Base-by-base conservation (phyloP, 2,888 invertebrate genomes). In the Sericinus montela region DNA sequence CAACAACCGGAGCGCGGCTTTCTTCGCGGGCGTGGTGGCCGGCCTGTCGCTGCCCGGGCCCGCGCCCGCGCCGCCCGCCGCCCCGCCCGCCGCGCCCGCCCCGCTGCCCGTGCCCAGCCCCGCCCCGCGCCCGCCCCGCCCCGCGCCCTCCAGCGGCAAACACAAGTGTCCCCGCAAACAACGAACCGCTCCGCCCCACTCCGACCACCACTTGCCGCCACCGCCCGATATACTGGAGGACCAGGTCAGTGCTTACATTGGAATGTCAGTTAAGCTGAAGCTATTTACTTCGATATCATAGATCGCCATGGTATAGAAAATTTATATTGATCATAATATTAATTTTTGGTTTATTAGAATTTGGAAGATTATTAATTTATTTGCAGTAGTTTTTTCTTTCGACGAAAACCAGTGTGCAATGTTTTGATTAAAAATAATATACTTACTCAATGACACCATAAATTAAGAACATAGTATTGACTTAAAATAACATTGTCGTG, bases 191-290 rank as follows among this genome's bases (percentile, higher is more conserved):
- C 75, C 80, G 44, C 69, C 76, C 7, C 78, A 78, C 68, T 72
- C 80, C 63, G 86, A 87, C 80, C 80, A 88, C 74, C 81, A 88
- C 75, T 77, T 85, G 65, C 87, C 85, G 65, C 86, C 85, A 66
- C 87, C 83, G 80, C 84, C 81, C 1, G 87, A 87, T 64, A 82
- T 85, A 58, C 72, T 77, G 32, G 80, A 81, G 65, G 78, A 86
- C 47, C 76, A 74, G 65, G 85, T 81, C 69, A 55, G 72, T 72
- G 2, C 4, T 28, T 25, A 11, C 23, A 38, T 9, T 19, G 1
- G 11, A 6, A 32, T 1, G 11, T 6, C 5, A 32, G 11, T 32
- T 32, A 1, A 1, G 4, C 4, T 11, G 5, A 32, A 6, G 11
- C 6, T 32, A 32, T 7, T 32, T 32, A 29, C n/a, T 32, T 10